These are phyloP conservation scores for Montipora sp. DNA, from an alignment of 64 coral and sea anemone species.

Conservation along the genomic window DNA sequence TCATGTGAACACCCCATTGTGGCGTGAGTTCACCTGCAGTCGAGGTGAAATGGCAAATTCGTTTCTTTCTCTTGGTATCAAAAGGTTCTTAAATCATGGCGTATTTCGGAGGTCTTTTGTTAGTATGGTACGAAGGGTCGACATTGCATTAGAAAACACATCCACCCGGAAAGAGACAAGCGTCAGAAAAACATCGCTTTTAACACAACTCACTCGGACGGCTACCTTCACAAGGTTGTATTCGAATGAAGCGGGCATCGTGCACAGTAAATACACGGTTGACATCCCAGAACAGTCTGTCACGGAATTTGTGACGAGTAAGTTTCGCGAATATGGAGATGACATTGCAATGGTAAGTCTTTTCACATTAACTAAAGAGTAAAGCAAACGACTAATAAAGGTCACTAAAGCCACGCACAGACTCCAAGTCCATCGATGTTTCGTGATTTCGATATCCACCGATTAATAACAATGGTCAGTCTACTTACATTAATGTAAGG, in stretches of 20 bases:
- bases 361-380: neutral
- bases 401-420: no score
- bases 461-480: no score
- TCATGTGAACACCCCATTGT: no score
- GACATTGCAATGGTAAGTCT: slow-evolving; percentile 15
- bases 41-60: neutral
- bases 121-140: neutral
- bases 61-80: neutral
- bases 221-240: neutral
- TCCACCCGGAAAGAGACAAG: neutral
- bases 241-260: slow-evolving; percentile 2
- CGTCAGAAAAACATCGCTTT: neutral
- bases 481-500: no score
- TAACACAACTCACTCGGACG: neutral
- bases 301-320: slow-evolving; percentile 2
- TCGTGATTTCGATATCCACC: no score
- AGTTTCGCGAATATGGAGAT: slow-evolving; percentile 10
- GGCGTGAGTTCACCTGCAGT: no score
- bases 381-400: no score
- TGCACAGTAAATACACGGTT: slow-evolving; percentile 8
- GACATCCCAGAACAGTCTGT: slow-evolving; percentile 24
- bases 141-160: neutral
- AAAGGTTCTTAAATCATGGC: neutral
- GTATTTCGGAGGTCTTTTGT: neutral
- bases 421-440: no score